Base-by-base conservation (phyloP, 92 coral and sea anemone species). In the Actinernus sp. region DNA sequence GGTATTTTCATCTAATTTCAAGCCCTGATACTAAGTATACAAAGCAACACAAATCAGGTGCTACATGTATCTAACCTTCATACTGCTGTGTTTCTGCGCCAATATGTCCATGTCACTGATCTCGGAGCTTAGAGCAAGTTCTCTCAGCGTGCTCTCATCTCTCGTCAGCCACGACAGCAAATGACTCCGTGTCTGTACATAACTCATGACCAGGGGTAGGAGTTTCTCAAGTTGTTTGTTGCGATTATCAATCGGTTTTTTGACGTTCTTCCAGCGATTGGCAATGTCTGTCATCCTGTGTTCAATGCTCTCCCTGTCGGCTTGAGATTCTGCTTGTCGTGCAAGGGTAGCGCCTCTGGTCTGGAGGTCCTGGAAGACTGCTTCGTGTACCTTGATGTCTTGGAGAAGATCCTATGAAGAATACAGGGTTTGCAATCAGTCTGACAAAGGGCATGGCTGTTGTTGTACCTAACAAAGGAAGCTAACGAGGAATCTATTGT, bases 161-260 rank as follows among this genome's bases (percentile, higher is more conserved):
- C 72, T 81, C 38, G 61, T 69, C 63, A 93, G 44, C 97, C 97
- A 93, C 31, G 84, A 65, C 62, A 88, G 74, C 40, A 93, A 82
- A 61, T 79, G 74, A 25, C 82, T 73, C 48, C 89, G 84, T 28
- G 79, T 72, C 66, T 93, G 78, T 29, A 82, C 88, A 76, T 93
- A 93, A 30, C 75, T 79, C 23, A 77, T 61, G 73, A 81, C 93
- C 19, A 83, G 75, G 1, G 98, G 98, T 47, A 73, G 78, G 23
- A 93, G 82, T 60, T 83, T 84, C 33, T 85, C 92, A 43, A 93
- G 82, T 43, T 88, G 71, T 71, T 80, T 93, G 61, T 84, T 74
- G 7, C 97, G 88, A 48, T 90, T 90, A 24, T 52, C 77, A 57
- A 85, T 84, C 26, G 73, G 68, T 71, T 75, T 78, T 28, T 55